Conservation (phyloP, 2,797 vertebrate genomes). For the Semotilus atromaculatus region DNA sequence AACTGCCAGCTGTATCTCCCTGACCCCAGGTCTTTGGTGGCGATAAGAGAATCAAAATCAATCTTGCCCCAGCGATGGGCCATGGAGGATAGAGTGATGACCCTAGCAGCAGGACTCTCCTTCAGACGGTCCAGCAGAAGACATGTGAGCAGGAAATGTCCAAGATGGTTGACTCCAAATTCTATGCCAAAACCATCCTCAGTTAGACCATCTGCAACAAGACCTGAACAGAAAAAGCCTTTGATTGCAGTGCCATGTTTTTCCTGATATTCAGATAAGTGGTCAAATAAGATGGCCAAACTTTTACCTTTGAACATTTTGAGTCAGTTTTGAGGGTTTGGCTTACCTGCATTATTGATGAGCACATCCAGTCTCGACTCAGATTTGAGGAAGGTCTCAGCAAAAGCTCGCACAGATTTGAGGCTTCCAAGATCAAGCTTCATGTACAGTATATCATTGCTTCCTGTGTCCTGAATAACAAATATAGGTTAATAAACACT, state of each 20-base stretch:
- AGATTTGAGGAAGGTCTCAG: conserved; percentile 77
- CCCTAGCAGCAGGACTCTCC: conserved; percentile 65
- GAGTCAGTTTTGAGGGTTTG: conserved; percentile 44
- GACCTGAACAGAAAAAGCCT: conserved; percentile 59
- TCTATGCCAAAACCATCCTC: conserved; percentile 76
- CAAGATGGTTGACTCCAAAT: conserved; percentile 81
- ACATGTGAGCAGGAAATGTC: conserved; percentile 77
- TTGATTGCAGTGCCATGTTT: not conserved
- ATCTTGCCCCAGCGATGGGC: conserved; percentile 74
- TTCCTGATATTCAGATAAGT: not conserved
- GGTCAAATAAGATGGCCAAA: not conserved
- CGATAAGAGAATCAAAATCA: conserved; percentile 69
- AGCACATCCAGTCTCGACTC: conserved; percentile 87
- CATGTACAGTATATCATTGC: conserved; percentile 82
- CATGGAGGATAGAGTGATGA: conserved; percentile 76
- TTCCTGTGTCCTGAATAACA: conserved; percentile 79
- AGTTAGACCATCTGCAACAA: conserved; percentile 73
- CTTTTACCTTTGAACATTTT: not conserved
- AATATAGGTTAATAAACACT: not conserved
- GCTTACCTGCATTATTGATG: conserved; percentile 89
- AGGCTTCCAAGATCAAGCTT: conserved; percentile 84
- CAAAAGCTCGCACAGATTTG: conserved; percentile 80
- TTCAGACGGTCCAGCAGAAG: conserved; percentile 74
- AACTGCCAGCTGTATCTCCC: conserved; percentile 77
- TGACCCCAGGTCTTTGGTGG: conserved; percentile 69